phyloP scores from a whole-genome alignment of 2,113 vertebrate species.

The Cyanocitta stelleri region DNA sequence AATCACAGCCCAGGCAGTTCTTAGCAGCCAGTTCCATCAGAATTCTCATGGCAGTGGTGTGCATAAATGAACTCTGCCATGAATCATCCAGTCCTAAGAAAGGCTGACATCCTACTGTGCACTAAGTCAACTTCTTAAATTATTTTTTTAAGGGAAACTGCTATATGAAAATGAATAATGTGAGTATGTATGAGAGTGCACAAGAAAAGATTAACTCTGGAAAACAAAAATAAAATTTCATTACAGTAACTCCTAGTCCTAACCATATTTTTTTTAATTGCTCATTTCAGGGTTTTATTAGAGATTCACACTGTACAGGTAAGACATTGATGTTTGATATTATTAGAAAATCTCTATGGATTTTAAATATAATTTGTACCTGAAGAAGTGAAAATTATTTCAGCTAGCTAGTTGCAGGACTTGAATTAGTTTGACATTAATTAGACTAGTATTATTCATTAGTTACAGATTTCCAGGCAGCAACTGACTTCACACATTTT shows the following conservation, averaged over 20 bases:
- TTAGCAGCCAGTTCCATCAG: background rate
- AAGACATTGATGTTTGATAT: background rate
- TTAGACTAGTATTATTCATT: constrained; percentile 39
- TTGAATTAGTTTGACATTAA: constrained; percentile 33
- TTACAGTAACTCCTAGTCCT: background rate
- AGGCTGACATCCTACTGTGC: background rate
- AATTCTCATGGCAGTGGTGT: fast-evolving
- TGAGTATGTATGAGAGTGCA: background rate
- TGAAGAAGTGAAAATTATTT: constrained; percentile 11
- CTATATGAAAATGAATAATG: background rate
- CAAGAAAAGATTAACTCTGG: background rate
- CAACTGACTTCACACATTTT: background rate
- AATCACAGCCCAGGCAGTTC: background rate
- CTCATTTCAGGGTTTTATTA: background rate
- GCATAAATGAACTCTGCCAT: background rate
- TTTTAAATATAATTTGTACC: constrained; percentile 17
- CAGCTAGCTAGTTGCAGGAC: background rate
- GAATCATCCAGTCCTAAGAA: background rate
- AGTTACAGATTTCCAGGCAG: background rate
- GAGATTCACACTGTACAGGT: background rate
- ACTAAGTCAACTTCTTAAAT: background rate
- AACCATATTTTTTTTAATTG: background rate
- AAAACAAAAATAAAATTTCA: background rate
- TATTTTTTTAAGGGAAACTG: background rate
- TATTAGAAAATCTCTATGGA: background rate